Evolutionary conservation across 1,140 invertebrate genomes (phyloP), one percentile per base, ranked within the genome.

Genomic region (Thaumatotibia leucotreta): DNA sequence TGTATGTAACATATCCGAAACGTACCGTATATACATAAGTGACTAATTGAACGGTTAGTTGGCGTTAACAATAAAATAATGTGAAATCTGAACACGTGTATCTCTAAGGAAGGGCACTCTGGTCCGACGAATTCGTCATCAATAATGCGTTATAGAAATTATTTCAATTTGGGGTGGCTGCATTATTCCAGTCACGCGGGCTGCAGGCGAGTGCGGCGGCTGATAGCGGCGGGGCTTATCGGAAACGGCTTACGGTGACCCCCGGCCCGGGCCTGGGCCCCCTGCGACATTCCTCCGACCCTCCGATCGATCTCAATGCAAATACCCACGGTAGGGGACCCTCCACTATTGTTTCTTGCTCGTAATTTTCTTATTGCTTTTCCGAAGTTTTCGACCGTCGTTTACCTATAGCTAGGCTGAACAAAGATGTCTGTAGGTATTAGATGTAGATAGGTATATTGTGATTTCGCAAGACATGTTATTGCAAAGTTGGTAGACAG

Each of bases 191-290:
- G 58, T 72, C 83, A 84, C 87, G 86, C 79, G 71, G 73, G 68
- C 65, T 77, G 84, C 86, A 80, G 80, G 80, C 80, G 84, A 83
- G 80, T 87, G 83, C 73, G 82, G 79, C 79, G 79, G 79, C 81
- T 86, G 86, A 89, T 89, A 88, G 84, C 84, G 76, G 58, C 73
- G 77, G 84, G 82, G 83, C 87, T 88, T 88, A 90, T 90, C 88
- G 88, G 83, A 90, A 90, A 90, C 86, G 86, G 88, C 88, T 90
- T 90, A 88, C 78, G 80, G 79, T 87, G 84, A 88, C 85, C 86
- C 87, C 87, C 85, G 86, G 83, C 85, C 74, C 68, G 71, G 70
- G 76, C 83, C 75, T 74, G 66, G 35, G 54, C 68, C 64, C 64
- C 66, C 66, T 27, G 64, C 69, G 69, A 67, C 64, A 58, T 58